A percentile compares a stretch with the other conserved stretches of the same genome.
phyloP scores from a whole-genome alignment of 2,888 invertebrate genomes.

The Aquatica leii region DNA sequence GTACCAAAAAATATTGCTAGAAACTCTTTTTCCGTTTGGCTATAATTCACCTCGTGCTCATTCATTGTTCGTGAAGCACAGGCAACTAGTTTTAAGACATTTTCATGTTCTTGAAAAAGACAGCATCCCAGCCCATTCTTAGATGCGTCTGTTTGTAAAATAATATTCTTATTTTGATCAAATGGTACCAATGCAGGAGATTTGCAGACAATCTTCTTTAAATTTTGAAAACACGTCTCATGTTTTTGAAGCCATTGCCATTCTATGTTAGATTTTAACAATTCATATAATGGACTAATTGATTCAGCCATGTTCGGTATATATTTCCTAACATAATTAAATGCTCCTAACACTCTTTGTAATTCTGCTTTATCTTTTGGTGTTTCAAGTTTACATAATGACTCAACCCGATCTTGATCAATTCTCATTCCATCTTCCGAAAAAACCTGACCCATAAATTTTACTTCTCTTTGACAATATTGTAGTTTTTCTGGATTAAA shows the following conservation, averaged over 20 bases:
- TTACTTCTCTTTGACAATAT: conserved; percentile 33
- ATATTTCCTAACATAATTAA: conserved; percentile 9
- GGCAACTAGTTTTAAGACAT: conserved; percentile 18
- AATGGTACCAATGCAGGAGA: conserved; percentile 33
- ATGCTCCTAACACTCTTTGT: conserved; percentile 6
- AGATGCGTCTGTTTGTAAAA: not conserved
- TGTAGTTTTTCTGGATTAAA: too few relatives aligned
- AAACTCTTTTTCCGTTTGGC: conserved; percentile 39
- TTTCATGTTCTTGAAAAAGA: not conserved
- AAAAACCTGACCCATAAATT: too few relatives aligned
- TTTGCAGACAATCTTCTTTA: too few relatives aligned
- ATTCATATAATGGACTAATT: too few relatives aligned
- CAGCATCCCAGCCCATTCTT: not conserved
- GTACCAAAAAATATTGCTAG: conserved; percentile 33
- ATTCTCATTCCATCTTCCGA: too few relatives aligned
- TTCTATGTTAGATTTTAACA: conserved; percentile 6
- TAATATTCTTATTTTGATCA: conserved; percentile 17
- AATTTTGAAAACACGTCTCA: too few relatives aligned
- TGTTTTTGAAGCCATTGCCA: conserved; percentile 2
- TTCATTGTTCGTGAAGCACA: conserved; percentile 31
- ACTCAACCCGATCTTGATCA: too few relatives aligned
- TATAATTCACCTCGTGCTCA: conserved; percentile 30
- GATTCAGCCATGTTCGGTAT: too few relatives aligned
- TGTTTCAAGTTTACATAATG: too few relatives aligned
- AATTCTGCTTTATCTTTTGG: too few relatives aligned